A percentile compares a stretch with the other conserved stretches of the same genome.
Conservation (phyloP, 2,113 vertebrate genomes). For the Laterallus jamaicensis region DNA sequence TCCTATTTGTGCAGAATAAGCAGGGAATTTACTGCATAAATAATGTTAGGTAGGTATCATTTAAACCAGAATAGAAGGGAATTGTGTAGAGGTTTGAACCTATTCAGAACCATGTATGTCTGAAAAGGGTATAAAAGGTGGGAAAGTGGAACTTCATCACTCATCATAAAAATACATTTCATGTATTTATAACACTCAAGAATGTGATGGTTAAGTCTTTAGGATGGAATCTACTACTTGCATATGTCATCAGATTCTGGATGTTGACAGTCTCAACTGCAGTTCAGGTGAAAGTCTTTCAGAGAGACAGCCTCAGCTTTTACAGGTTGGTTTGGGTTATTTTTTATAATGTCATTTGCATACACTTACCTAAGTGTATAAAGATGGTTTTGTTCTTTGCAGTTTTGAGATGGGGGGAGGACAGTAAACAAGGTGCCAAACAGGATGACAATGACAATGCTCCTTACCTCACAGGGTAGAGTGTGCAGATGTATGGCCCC, state of each 20-base stretch:
- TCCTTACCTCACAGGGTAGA: background rate
- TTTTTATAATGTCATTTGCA: background rate
- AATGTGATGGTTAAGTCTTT: background rate
- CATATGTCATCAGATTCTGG: background rate
- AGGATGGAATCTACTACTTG: background rate
- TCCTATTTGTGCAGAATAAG: slow-evolving; percentile 58
- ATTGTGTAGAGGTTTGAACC: background rate
- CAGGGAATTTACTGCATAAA: slow-evolving; percentile 54
- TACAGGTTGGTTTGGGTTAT: accelerated
- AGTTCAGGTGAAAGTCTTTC: background rate
- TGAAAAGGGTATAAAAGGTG: background rate
- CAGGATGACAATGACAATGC: accelerated
- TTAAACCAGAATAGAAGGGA: background rate
- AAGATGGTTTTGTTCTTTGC: background rate
- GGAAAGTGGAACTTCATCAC: background rate
- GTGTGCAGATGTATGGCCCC: accelerated
- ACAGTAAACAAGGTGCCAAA: background rate
- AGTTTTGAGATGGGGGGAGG: background rate
- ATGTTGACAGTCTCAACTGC: background rate
- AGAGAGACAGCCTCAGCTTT: background rate
- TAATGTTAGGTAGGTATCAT: background rate
- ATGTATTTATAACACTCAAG: background rate
- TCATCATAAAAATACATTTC: background rate
- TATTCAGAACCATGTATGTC: background rate
- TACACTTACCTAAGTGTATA: background rate